These are phyloP conservation scores for Leptatherina wallacei DNA, from an alignment of 2,797 vertebrate genomes.

Conservation along the genomic window DNA sequence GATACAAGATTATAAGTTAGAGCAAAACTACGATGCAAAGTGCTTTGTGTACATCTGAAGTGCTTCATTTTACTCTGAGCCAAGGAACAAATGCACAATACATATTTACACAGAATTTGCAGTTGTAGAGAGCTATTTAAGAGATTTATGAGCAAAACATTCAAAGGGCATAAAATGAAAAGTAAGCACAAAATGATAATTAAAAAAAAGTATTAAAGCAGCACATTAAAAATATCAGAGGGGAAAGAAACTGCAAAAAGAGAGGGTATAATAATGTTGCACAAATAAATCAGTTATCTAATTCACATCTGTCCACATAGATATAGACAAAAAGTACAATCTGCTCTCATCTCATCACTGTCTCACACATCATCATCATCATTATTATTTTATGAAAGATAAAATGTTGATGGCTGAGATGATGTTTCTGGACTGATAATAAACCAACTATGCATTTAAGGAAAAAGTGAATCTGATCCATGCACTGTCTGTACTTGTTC, in stretches of 20 bases:
- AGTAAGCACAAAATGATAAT: not conserved
- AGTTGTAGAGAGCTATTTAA: conserved; percentile 3
- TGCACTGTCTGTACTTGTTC: conserved; percentile 54
- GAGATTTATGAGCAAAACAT: not conserved
- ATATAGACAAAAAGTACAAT: conserved; percentile 4
- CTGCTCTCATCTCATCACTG: conserved; percentile 22
- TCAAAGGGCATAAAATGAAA: not conserved
- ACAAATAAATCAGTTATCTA: conserved; percentile 1
- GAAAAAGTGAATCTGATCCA: conserved; percentile 49
- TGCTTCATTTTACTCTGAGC: conserved; percentile 27
- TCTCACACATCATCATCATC: not conserved
- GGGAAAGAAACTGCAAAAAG: not conserved
- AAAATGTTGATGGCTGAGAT: conserved; percentile 7
- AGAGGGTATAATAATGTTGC: not conserved
- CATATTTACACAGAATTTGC: conserved; percentile 22
- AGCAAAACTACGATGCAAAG: conserved; percentile 21
- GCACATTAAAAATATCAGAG: not conserved
- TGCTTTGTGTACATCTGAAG: conserved; percentile 41
- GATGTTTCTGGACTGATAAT: conserved; percentile 19
- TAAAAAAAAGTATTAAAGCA: conserved; percentile 9
- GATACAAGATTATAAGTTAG: conserved; percentile 2
- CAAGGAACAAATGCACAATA: conserved; percentile 40
- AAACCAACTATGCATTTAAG: conserved; percentile 74
- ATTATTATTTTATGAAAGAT: conserved; percentile 5
- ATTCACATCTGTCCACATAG: conserved; percentile 25